Evolutionary conservation across 1,140 invertebrate genomes (phyloP).

Genomic region (Caenorhabditis tropicalis): DNA sequence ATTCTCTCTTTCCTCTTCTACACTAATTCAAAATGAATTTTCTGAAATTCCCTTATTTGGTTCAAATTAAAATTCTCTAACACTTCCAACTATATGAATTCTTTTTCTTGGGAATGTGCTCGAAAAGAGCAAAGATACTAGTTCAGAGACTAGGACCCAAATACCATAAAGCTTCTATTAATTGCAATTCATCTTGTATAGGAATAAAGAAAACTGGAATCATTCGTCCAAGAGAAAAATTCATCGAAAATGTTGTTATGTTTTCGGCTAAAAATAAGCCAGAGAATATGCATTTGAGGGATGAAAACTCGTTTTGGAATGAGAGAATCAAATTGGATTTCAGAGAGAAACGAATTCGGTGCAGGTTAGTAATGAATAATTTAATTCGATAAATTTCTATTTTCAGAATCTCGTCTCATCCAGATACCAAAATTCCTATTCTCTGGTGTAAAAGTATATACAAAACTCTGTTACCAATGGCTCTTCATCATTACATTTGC

Average conservation of each 20-base stretch:
- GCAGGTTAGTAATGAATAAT: too few relatives aligned
- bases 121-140: not conserved
- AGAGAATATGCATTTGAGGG: not conserved
- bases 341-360: too few relatives aligned
- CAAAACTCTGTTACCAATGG: not conserved
- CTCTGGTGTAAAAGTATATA: not conserved
- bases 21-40: too few relatives aligned
- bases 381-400: too few relatives aligned
- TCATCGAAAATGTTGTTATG: not conserved
- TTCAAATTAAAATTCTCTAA: not conserved
- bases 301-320: not conserved
- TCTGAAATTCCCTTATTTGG: not conserved
- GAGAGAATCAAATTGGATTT: too few relatives aligned
- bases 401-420: not conserved
- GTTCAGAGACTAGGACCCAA: not conserved
- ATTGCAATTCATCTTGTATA: not conserved
- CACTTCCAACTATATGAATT: not conserved
- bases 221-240: too few relatives aligned
- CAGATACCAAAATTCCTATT: not conserved
- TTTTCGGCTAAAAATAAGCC: not conserved
- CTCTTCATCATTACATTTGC: not conserved
- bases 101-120: not conserved
- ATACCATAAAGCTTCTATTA: not conserved
- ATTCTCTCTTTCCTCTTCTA: too few relatives aligned
- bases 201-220: not conserved